Conservation (phyloP, 2,888 invertebrate genomes). For the Dioctria rufipes region DNA sequence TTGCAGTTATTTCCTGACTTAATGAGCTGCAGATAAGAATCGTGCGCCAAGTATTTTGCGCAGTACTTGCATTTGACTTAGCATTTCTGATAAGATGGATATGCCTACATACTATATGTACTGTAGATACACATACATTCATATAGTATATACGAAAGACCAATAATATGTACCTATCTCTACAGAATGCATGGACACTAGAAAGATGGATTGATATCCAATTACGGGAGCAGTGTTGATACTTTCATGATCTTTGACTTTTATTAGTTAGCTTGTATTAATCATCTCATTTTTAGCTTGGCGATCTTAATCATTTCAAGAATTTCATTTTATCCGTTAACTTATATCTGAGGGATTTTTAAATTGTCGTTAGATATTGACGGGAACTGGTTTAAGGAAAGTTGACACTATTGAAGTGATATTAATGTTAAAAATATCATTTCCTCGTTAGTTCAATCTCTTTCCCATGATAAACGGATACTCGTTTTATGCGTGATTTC, state of each 20-base stretch:
- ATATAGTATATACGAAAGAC: neutral
- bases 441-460: slow-evolving; percentile 19
- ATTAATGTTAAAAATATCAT: slow-evolving; percentile 22
- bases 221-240: slow-evolving; percentile 58
- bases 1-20: slow-evolving; percentile 49
- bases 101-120: too few species aligned
- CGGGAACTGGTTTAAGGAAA: slow-evolving; percentile 19
- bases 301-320: slow-evolving; percentile 17
- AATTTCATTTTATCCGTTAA: slow-evolving; percentile 28
- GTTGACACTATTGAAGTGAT: slow-evolving; percentile 19
- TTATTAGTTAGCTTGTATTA: slow-evolving; percentile 54
- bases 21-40: slow-evolving; percentile 48
- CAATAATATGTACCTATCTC: slow-evolving; percentile 31
- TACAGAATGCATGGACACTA: slow-evolving; percentile 37
- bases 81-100: slow-evolving; percentile 25
- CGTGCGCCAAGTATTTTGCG: slow-evolving; percentile 32
- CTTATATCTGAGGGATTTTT: neutral
- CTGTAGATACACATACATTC: too few species aligned
- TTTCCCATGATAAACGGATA: neutral
- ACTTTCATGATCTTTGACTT: slow-evolving; percentile 57
- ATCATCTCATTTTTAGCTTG: slow-evolving; percentile 49
- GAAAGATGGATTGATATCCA: slow-evolving; percentile 53
- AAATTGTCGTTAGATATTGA: slow-evolving; percentile 15
- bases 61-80: neutral
- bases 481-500: too few species aligned